Conservation (phyloP, 2,888 invertebrate species). For the Antheraea yamamai region DNA sequence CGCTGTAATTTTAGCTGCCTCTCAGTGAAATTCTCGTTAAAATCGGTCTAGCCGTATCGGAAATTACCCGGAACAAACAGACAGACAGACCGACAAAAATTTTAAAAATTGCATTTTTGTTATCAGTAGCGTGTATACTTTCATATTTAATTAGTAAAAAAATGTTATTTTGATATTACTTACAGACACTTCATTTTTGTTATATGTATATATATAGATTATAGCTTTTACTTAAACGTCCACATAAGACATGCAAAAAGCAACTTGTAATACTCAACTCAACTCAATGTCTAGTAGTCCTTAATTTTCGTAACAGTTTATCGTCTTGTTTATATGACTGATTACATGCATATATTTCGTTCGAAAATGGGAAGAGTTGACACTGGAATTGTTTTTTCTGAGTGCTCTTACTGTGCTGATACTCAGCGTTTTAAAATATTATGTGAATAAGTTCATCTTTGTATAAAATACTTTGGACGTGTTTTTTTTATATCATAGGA, state of each 20-base stretch:
- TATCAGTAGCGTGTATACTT: too few relatives aligned
- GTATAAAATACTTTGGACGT: background rate
- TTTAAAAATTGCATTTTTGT: too few relatives aligned
- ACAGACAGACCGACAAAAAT: too few relatives aligned
- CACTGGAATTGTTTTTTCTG: background rate
- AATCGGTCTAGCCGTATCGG: too few relatives aligned
- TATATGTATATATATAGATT: background rate
- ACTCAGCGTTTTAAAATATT: background rate
- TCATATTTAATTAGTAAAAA: too few relatives aligned
- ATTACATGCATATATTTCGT: constrained; percentile 4
- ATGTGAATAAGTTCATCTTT: background rate
- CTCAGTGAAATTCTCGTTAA: too few relatives aligned
- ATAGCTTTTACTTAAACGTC: constrained; percentile 12
- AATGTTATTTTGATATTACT: too few relatives aligned
- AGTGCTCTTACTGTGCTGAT: background rate
- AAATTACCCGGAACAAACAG: too few relatives aligned
- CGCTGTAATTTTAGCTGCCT: too few relatives aligned
- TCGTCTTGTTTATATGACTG: constrained; percentile 16
- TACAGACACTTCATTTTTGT: too few relatives aligned
- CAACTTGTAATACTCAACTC: constrained; percentile 34
- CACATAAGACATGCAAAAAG: constrained; percentile 20
- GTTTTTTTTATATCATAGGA: too few relatives aligned
- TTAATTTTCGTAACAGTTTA: constrained; percentile 49
- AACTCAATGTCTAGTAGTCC: constrained; percentile 39
- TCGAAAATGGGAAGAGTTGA: background rate